These are phyloP conservation scores for Falco punctatus DNA, from an alignment of 2,113 vertebrate genomes.

Conservation along the genomic window DNA sequence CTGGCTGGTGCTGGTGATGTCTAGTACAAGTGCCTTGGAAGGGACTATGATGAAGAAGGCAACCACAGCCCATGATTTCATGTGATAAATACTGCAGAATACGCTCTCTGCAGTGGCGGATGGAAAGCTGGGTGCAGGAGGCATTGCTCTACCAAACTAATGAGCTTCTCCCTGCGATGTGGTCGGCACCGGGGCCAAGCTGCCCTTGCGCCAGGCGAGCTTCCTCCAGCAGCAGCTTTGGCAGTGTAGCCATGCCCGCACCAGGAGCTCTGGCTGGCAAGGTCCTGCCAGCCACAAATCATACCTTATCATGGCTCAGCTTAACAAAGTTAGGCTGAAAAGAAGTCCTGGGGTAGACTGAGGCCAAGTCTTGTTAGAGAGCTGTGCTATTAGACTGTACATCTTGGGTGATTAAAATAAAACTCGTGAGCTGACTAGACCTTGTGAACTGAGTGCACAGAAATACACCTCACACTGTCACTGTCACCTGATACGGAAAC, in stretches of 20 bases:
- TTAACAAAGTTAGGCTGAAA: background rate
- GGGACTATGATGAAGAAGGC: background rate
- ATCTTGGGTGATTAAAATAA: background rate
- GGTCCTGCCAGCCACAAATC: background rate
- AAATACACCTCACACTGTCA: background rate
- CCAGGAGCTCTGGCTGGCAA: background rate
- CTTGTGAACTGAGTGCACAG: background rate
- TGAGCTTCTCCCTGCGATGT: accelerated
- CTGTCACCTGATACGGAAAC: background rate
- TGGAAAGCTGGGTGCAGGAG: background rate
- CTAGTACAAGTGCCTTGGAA: background rate
- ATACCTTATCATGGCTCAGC: background rate
- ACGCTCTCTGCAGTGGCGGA: background rate
- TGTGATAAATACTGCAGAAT: background rate
- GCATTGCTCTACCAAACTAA: background rate
- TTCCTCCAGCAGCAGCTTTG: background rate
- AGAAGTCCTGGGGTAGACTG: background rate
- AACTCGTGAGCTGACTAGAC: background rate
- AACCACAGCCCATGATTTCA: background rate
- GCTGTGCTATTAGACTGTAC: background rate
- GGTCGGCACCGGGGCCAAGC: background rate
- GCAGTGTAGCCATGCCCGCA: background rate
- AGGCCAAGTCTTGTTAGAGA: background rate
- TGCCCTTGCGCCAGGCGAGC: background rate
- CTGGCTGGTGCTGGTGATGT: background rate